Evolutionary conservation across 2,113 vertebrate species (phyloP), one percentile per base, ranked within the genome.

Genomic region (Odontophorus gujanensis): DNA sequence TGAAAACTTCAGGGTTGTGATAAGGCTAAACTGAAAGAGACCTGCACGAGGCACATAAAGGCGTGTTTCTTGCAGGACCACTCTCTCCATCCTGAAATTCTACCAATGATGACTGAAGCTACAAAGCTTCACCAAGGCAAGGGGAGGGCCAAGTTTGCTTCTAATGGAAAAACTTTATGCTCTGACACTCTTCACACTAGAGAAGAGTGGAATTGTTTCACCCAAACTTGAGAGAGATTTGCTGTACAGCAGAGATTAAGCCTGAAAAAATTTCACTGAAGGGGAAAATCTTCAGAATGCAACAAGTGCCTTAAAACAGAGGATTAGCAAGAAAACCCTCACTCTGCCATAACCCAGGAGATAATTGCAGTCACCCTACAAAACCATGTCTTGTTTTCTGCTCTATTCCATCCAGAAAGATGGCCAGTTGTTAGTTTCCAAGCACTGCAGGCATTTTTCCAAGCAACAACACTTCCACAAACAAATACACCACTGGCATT

Each of bases 241-340:
- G n/a, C 85, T 83, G 72, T 78, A 77, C 43, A 81, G 81, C 47
- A 78, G 17, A 78, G 79, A 93, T 91, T 91, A 92, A 95, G 85
- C 68, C 75, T 71, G 65, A 68, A 67, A 91, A 85, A 90, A 89
- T 53, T 84, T 55, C 76, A 68, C 57, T n/a, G 57, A 94, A 94
- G 81, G 61, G 38, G 51, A 93, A 92, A 91, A 90, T 63, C 85
- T 95, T 85, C 77, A 83, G 65, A 78, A 45, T 59, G 55, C 59
- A 94, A 89, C 34, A 85, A 96, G 87, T 94, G 61, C 79, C 72
- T 93, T 89, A 87, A 94, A 93, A 58, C 67, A 93, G 59, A 76
- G 75, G 67, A 95, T 92, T 78, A 91, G 65, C 73, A 42, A 85
- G 85, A 91, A 90, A 95, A 40, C 57, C 28, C 59, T 81, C 66